Evolutionary conservation across 2,888 invertebrate genomes (phyloP).

Genomic region (Thumatha senex): DNA sequence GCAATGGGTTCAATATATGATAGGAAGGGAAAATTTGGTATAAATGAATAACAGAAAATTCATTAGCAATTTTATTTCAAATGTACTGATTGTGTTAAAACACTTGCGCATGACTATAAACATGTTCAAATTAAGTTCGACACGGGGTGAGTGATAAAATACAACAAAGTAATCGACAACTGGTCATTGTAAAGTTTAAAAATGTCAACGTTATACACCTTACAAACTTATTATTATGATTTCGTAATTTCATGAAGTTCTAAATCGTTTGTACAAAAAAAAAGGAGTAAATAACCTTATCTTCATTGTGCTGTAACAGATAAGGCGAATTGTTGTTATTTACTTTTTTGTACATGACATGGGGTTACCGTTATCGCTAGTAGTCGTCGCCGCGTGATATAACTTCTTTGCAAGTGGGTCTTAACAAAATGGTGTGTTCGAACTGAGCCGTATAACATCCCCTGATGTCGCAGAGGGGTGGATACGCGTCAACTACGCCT

Average conservation of each 20-base stretch:
- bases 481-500: slow-evolving; percentile 98
- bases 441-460: slow-evolving; percentile 99
- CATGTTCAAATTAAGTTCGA: slow-evolving; percentile 34
- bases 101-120: slow-evolving; percentile 37
- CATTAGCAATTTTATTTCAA: slow-evolving; percentile 44
- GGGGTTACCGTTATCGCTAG: slow-evolving; percentile 63
- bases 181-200: slow-evolving; percentile 15
- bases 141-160: slow-evolving; percentile 6
- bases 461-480: slow-evolving; percentile 98
- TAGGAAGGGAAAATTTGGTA: too few species aligned
- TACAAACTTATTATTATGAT: slow-evolving; percentile 24
- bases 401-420: slow-evolving; percentile 99
- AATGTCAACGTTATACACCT: slow-evolving; percentile 3
- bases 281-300: slow-evolving; percentile 16
- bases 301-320: too few species aligned
- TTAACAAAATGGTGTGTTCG: slow-evolving; percentile 98
- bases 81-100: slow-evolving; percentile 33
- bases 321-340: not conserved
- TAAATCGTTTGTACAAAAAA: slow-evolving; percentile 14
- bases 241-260: slow-evolving; percentile 16
- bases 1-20: too few species aligned
- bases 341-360: not conserved
- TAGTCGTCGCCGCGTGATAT: slow-evolving; percentile 98
- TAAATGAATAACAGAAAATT: slow-evolving; percentile 9
- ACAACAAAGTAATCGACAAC: slow-evolving; percentile 12